Conservation (phyloP, 2,888 invertebrate genomes). For the Disparrhopalites patrizii region DNA sequence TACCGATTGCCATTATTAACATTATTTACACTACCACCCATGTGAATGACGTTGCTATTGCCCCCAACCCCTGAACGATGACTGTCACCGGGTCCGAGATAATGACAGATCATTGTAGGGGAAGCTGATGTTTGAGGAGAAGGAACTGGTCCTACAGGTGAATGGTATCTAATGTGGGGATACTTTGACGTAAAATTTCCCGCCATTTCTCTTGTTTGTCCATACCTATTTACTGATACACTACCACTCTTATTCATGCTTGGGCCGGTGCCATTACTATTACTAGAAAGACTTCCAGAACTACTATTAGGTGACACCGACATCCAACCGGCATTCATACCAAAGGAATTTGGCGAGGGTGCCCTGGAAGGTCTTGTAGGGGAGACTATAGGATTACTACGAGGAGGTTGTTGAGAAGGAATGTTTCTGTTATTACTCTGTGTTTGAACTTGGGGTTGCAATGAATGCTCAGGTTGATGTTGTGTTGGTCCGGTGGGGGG, state of each 20-base stretch:
- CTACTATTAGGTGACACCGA: slow-evolving; percentile 10
- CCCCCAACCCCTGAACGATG: too few relatives aligned
- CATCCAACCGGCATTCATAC: slow-evolving; percentile 13
- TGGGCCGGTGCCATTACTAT: slow-evolving; percentile 16
- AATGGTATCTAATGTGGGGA: slow-evolving; percentile 1
- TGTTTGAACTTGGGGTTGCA: neutral
- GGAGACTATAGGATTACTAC: neutral
- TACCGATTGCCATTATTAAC: slow-evolving; percentile 1
- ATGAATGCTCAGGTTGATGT: slow-evolving; percentile 10
- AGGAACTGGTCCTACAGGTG: neutral
- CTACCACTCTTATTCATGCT: neutral
- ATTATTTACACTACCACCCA: too few relatives aligned
- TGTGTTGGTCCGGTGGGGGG: neutral
- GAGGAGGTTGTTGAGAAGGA: slow-evolving; percentile 18
- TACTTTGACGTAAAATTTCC: neutral
- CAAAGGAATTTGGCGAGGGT: slow-evolving; percentile 9
- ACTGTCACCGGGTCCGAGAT: neutral
- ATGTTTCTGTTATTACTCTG: slow-evolving; percentile 2
- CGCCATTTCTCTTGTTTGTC: neutral
- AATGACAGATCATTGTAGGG: slow-evolving; percentile 1
- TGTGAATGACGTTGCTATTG: too few relatives aligned
- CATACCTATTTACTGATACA: slow-evolving; percentile 4
- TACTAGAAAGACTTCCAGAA: slow-evolving; percentile 9
- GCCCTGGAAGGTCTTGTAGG: neutral
- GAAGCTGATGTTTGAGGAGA: slow-evolving; percentile 6